Evolutionary conservation across 2,113 vertebrate genomes (phyloP).

Genomic region (Vombatus ursinus): DNA sequence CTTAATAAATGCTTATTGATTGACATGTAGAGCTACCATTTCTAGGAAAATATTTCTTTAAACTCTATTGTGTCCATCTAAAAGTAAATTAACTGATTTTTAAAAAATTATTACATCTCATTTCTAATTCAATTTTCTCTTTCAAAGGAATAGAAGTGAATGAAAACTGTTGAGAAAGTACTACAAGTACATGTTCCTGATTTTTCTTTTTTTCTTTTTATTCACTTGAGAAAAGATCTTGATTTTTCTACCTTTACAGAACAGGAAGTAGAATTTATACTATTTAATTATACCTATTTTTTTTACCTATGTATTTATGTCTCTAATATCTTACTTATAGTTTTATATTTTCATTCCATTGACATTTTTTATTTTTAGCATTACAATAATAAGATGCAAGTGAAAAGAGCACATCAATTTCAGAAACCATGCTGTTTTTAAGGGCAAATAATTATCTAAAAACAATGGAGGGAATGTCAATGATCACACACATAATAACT

Average conservation of each 20-base stretch:
- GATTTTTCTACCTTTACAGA: conserved; percentile 7
- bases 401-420: conserved; percentile 58
- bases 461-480: conserved; percentile 29
- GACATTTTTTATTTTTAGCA: conserved; percentile 52
- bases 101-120: not conserved
- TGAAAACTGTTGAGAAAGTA: not conserved
- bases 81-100: not conserved
- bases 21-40: not conserved
- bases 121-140: not conserved
- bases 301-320: not conserved
- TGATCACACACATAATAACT: conserved; percentile 60
- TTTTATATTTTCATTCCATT: conserved; percentile 61
- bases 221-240: not conserved
- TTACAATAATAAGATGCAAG: conserved; percentile 57
- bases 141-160: not conserved
- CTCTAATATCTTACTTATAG: not conserved
- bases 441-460: conserved; percentile 60
- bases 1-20: not conserved
- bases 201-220: conserved; percentile 17
- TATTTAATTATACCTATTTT: not conserved
- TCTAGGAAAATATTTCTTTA: not conserved
- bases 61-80: not conserved
- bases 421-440: conserved; percentile 23
- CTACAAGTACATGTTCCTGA: not conserved
- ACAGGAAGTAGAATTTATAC: not conserved